Percentiles rank a stretch among this genome's conserved stretches.
Conservation (phyloP, 2,888 invertebrate genomes). For the Drosophila sordidula region DNA sequence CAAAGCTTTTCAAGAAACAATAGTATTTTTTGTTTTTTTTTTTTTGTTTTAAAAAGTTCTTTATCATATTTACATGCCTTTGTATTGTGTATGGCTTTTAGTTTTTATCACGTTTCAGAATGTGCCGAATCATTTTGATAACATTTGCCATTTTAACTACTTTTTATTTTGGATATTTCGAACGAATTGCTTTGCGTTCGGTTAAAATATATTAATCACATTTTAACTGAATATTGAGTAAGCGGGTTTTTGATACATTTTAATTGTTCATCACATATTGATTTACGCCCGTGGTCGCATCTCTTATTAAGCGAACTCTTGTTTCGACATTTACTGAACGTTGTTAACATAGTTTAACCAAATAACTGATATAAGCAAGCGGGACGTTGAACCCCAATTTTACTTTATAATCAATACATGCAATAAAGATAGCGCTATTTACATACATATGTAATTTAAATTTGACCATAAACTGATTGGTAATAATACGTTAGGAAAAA, state of each 20-base stretch:
- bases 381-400: conserved; percentile 37
- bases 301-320: conserved; percentile 16
- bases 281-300: conserved; percentile 20
- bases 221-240: conserved; percentile 31
- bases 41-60: conserved; percentile 22
- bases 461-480: conserved; percentile 47
- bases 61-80: conserved; percentile 42
- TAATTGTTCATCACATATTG: conserved; percentile 26
- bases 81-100: conserved; percentile 46
- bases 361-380: conserved; percentile 44
- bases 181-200: conserved; percentile 9
- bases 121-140: conserved; percentile 26
- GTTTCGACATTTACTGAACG: conserved; percentile 26
- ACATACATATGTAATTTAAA: conserved; percentile 69
- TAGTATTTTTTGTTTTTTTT: conserved; percentile 36
- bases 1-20: conserved; percentile 49
- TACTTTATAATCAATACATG: conserved; percentile 74
- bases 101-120: conserved; percentile 35
- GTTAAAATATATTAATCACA: conserved; percentile 17
- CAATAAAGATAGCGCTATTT: conserved; percentile 74
- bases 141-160: conserved; percentile 51
- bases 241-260: conserved; percentile 33
- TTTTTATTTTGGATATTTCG: conserved; percentile 20
- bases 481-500: conserved; percentile 37
- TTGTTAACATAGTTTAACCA: conserved; percentile 30